Evolutionary conservation across 37 sponge, comb jelly and placozoan species (phyloP), one percentile per base, ranked within the genome.

Genomic region (Theonella swinhoei): DNA sequence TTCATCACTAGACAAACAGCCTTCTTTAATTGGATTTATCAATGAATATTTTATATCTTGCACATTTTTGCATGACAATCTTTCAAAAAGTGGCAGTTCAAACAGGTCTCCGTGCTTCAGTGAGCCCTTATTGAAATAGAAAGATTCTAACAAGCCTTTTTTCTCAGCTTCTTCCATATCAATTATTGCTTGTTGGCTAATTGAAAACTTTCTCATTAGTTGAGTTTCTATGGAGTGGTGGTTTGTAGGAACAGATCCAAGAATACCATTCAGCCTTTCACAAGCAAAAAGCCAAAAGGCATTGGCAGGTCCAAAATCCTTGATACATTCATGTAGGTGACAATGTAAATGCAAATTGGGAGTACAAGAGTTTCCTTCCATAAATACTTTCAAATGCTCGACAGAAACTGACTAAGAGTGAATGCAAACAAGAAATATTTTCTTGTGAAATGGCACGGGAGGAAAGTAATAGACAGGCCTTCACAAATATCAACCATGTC

Each of bases 181-280:
- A n/a, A n/a, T n/a, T n/a, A n/a, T 23, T 7, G 43, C 9, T 4
- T 74, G 4, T 39, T 74, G 75, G 58, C n/a, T 42, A n/a, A 28
- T 19, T 5, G 63, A 28, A 36, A 83, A 75, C 63, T 83, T 72
- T 37, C 1, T 64, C 77, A 76, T 76, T 25, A 76, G 34, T 59
- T 76, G 84, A 40, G 35, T 30, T 40, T 82, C 83, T n/a, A 63
- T 37, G 19, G 39, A 31, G 62, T 62, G 29, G 64, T 62, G 60
- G 14, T 35, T 38, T 31, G 20, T 76, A 3, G 31, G 64, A 4
- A 77, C 23, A 19, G 35, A 33, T 62, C 62, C 65, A 61, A 77
- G 71, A 70, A 22, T 54, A 61, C 89, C 83, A 77, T 88, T 77
- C 47, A 72, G 83, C 25, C 83, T 37, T 62, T 88, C 89, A 83